Evolutionary conservation across 2,888 invertebrate species (phyloP).

Genomic region (Watsonalla cultraria): DNA sequence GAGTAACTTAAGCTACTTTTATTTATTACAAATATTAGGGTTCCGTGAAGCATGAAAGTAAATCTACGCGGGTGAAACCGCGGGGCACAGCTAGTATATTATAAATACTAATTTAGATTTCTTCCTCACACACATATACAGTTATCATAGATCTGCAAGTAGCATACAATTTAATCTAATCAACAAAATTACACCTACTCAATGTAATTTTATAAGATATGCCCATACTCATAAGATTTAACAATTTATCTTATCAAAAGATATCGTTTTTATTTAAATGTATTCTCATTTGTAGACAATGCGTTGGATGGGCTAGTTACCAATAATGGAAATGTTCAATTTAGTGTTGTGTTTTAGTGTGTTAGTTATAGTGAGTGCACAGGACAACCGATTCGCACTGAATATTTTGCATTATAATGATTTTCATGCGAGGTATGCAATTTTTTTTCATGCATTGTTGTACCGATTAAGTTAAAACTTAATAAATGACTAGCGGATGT

Average conservation of each 20-base stretch:
- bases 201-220: background rate
- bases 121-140: too few relatives aligned
- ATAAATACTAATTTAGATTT: too few relatives aligned
- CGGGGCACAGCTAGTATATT: too few relatives aligned
- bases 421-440: slow-evolving; percentile 60
- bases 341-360: slow-evolving; percentile 19
- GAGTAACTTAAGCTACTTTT: too few relatives aligned
- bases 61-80: too few relatives aligned
- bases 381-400: slow-evolving; percentile 37
- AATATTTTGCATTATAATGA: slow-evolving; percentile 69
- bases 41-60: too few relatives aligned
- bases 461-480: too few relatives aligned
- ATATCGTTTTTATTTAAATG: background rate
- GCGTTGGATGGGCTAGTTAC: background rate
- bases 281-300: background rate
- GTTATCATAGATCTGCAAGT: too few relatives aligned
- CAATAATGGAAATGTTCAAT: slow-evolving; percentile 16
- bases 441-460: background rate
- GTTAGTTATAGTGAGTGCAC: slow-evolving; percentile 20
- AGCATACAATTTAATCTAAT: too few relatives aligned
- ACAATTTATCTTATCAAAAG: background rate
- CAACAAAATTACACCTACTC: background rate
- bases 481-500: too few relatives aligned
- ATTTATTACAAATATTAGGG: too few relatives aligned
- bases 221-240: background rate